Evolutionary conservation across 2,113 vertebrate genomes (phyloP), one percentile per base, ranked within the genome.

Genomic region (Circaetus cinerascens): DNA sequence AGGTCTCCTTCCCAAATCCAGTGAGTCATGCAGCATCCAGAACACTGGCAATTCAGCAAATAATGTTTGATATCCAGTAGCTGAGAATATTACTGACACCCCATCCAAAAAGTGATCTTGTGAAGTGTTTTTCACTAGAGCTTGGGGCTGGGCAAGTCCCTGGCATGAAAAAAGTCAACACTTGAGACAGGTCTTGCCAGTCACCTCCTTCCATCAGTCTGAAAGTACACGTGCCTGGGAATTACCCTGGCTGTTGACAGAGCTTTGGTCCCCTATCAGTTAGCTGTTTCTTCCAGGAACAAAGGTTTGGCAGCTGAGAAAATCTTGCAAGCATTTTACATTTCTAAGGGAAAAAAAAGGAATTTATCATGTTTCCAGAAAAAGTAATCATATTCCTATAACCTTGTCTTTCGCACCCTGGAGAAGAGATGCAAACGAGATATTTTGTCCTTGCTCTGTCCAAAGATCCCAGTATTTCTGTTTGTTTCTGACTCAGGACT

Each of bases 21-120:
- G 4, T 83, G 90, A 96, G 74, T 96, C 90, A 88, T 53, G 19
- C 87, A 94, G 56, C 64, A 60, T 90, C 29, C 48, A 82, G 81
- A 77, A 25, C 68, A 59, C 62, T 88, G 66, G n/a, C 92, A 86
- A 13, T 36, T 89, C 69, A 92, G 62, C 43, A 92, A 85, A 88
- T 62, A 29, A 38, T 25, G 13, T 53, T 92, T 95, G 87, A 96
- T 96, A 93, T 92, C 71, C 78, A 96, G 71, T 81, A 95, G 88
- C 85, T 91, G 92, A 94, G 86, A 88, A 60, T 80, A 78, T 76
- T 88, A 76, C n/a, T 91, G 89, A 55, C 7, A 15, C 74, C 15
- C 85, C 93, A 90, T 88, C 96, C 92, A 88, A 69, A 86, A 93
- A 90, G 9, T n/a, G 34, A 66, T 94, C 81, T 79, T 66, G 34